Base-by-base conservation (phyloP, 2,113 vertebrate species). In the Notarius quadriscutis region DNA sequence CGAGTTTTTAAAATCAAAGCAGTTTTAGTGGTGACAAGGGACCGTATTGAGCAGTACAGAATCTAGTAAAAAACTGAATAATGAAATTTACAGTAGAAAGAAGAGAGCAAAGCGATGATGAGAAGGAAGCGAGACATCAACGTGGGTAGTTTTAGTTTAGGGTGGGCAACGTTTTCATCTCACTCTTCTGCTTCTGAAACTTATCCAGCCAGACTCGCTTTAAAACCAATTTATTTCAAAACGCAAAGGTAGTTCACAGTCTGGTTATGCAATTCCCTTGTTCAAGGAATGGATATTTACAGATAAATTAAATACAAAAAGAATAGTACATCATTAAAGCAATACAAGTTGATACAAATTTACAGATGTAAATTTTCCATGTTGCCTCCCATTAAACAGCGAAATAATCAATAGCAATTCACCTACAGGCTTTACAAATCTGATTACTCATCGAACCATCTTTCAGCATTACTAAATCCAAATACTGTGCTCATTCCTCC, bases 151-250 rank as follows among this genome's bases (percentile, higher is more conserved):
- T 60, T 55, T 67, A 50, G 34, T 22, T 51, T 25, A 27, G 8
- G 7, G n/a, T 67, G 72, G 58, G 10, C 14, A 8, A 88, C 53
- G 58, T 69, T 50, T 84, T 80, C 50, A 80, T 34, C 53, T 71
- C 78, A 34, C 48, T n/a, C 48, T 50, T 18, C 63, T 53, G 57
- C 58, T 67, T 75, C 34, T 74, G 1, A 51, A 22, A 62, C 1
- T 30, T 27, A 78, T 75, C 51, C 30, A 50, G 7, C 63, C 71
- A 83, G n/a, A 15, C 22, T 89, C 88, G 85, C 53, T 93, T 95
- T 94, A 92, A 94, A 94, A 94, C 89, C 87, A 92, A 89, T 95
- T 96, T 95, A 96, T 94, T 95, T 92, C 90, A 91, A 94, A 95
- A 93, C 84, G 65, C 86, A 90, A 84, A 89, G 88, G 82, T 93